Evolutionary conservation across 2,888 invertebrate species (phyloP), one percentile per base, ranked within the genome.

Genomic region (Rhagonycha lutea): DNA sequence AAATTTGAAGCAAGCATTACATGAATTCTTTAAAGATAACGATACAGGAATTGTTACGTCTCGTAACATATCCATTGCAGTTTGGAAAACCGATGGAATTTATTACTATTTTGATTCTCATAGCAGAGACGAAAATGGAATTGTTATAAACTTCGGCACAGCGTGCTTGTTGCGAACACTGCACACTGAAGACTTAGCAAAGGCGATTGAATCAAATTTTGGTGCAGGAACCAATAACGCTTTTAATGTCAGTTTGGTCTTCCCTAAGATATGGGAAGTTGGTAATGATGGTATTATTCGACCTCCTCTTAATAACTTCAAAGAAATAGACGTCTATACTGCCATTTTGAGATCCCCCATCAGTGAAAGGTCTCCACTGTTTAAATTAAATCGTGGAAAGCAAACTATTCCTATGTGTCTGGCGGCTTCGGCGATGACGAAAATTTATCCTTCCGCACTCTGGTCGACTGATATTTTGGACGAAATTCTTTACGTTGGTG

Each of bases 101-200:
- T 89, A 86, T 75, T 91, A 90, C 79, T 88, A 90, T 82, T 92
- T 91, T 69, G 92, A 93, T 80, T 91, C 92, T 0, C 90, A 91
- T 18, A 89, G 89, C 0, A 90, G 91, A 71, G 90, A 91, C 79
- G 90, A 90, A 11, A 87, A 89, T 18, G 93, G 93, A 83, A 80
- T 87, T 14, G 63, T 69, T 63, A 12, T 10, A 84, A 86, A 83
- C 72, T 84, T 82, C 76, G 88, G 88, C n/a, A 84, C 84, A 2
- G 88, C 89, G 4, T 89, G 89, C 73, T 83, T 88, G 0, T 75
- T 89, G 1, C 83, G 90, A 47, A 82, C 87, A 0, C 72, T 83
- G 2, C 79, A 83, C 18, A 70, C 87, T 0, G 81, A 83, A 0
- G 86, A 87, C 23, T 67, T 90, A 8, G 85, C 85, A 0, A 81